phyloP scores from a whole-genome alignment of 1,140 invertebrate genomes.

The Leptinotarsa defecta region DNA sequence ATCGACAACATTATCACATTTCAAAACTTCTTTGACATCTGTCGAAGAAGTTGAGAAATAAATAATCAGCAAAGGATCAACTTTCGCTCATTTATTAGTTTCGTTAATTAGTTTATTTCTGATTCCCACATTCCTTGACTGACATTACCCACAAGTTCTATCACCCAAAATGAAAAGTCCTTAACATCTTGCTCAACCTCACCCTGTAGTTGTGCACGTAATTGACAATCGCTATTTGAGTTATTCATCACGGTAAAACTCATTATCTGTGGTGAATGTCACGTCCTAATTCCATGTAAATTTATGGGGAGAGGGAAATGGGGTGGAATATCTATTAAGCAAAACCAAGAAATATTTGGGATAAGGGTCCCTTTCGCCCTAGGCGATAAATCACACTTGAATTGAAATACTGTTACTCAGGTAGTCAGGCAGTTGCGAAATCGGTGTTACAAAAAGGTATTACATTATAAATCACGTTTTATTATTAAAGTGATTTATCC shows the following conservation, averaged over 20 bases:
- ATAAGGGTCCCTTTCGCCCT: background rate
- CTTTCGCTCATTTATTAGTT: no score
- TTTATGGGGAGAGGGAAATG: background rate
- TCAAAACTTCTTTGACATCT: no score
- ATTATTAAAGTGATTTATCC: background rate
- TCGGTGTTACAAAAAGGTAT: background rate
- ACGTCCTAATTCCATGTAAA: background rate
- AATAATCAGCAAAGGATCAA: no score
- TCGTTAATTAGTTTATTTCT: no score
- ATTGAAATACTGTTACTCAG: background rate
- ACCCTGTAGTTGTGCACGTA: background rate
- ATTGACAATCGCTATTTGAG: background rate
- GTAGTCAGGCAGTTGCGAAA: background rate
- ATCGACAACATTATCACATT: no score
- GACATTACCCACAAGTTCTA: no score
- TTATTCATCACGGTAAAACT: background rate
- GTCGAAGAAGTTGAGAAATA: no score
- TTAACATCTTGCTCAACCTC: background rate
- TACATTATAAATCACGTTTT: background rate
- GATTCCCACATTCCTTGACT: no score
- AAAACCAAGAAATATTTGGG: background rate
- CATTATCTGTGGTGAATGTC: background rate
- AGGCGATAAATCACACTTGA: background rate
- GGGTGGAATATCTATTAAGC: conserved; percentile 4
- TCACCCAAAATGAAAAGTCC: no score